Evolutionary conservation across 2,113 vertebrate species (phyloP).

Genomic region (Oreochromis spilurus): DNA sequence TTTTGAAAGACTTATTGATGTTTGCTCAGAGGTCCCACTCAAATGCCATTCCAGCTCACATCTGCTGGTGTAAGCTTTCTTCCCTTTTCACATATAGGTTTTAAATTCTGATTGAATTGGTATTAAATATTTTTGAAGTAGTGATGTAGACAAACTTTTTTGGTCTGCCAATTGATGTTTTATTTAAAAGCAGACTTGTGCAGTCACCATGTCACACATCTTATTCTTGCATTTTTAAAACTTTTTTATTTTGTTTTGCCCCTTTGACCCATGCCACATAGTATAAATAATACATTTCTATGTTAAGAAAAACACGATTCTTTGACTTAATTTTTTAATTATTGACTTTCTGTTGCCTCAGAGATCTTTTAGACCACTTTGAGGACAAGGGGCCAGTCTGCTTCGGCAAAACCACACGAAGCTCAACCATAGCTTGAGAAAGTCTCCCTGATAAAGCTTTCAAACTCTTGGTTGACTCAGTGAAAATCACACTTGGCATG

Average conservation of each 20-base stretch:
- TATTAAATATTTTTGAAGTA: not conserved
- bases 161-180: not conserved
- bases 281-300: not conserved
- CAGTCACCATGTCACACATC: not conserved
- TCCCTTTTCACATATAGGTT: not conserved
- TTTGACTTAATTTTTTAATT: constrained; percentile 12
- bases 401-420: not conserved
- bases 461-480: not conserved
- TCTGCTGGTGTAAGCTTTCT: not conserved
- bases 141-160: not conserved
- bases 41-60: not conserved
- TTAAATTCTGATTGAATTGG: not conserved
- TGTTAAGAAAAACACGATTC: not conserved
- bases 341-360: constrained; percentile 19
- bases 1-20: not conserved
- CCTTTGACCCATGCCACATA: not conserved
- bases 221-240: not conserved
- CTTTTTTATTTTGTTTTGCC: not conserved
- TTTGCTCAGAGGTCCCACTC: not conserved
- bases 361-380: not conserved
- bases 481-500: constrained; percentile 4
- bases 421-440: constrained; percentile 1
- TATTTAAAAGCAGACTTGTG: not conserved
- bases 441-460: constrained; percentile 3
- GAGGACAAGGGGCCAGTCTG: not conserved